Percentiles rank a stretch among this genome's conserved stretches.
Evolutionary conservation across 1,140 invertebrate species (phyloP).

Genomic region (Caenorhabditis remanei): DNA sequence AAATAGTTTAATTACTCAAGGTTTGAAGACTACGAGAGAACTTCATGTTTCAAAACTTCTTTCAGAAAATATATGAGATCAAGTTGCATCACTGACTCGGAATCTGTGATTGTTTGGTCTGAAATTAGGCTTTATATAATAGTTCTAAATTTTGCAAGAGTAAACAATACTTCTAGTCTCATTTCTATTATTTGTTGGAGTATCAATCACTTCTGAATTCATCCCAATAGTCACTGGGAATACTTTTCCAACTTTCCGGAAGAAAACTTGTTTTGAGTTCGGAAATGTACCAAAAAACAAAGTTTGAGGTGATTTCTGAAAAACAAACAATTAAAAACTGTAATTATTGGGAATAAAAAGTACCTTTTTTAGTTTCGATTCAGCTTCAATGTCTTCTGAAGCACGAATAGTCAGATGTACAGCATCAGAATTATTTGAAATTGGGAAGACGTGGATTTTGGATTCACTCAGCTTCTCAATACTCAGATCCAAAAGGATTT

Average conservation of each 20-base stretch:
- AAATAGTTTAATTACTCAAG: neutral
- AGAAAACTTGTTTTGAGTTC: neutral
- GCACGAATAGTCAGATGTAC: neutral
- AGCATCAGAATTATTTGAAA: neutral
- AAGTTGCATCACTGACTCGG: neutral
- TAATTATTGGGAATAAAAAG: neutral
- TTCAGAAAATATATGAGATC: constrained; percentile 8
- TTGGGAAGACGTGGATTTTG: neutral
- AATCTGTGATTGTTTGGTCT: neutral
- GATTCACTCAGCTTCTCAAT: neutral
- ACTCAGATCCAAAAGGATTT: neutral
- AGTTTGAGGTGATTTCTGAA: neutral
- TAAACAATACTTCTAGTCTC: neutral
- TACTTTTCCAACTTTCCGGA: neutral
- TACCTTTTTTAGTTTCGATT: neutral
- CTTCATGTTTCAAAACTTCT: neutral
- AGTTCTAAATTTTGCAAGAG: neutral
- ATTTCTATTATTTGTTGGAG: neutral
- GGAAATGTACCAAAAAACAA: neutral
- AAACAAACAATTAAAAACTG: neutral
- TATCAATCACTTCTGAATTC: neutral
- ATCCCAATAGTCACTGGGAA: neutral
- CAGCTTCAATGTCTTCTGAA: constrained; percentile 1
- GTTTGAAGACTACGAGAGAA: neutral
- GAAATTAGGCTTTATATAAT: neutral